Evolutionary conservation across 1,140 invertebrate genomes (phyloP), one percentile per base, ranked within the genome.

Genomic region (Tetranychus cinnabarinus): DNA sequence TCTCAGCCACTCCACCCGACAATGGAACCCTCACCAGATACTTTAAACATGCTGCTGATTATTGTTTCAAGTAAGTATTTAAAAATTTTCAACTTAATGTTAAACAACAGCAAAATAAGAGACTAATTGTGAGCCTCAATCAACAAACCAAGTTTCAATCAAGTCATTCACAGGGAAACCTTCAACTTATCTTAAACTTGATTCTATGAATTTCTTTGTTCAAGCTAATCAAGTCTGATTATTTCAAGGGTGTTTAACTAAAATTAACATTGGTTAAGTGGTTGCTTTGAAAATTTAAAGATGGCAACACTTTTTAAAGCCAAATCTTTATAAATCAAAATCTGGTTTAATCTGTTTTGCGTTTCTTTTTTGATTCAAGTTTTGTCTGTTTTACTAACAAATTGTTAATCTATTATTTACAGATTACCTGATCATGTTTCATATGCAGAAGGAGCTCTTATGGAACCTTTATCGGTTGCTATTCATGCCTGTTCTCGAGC

Each of bases 381-480:
- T 12, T 33, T 57, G 10, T 57, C 34, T 33, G 5, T 1, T 12
- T 35, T 31, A 57, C 23, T 57, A 35, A 57, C 37, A 36, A 36
- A 7, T 13, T 56, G 7, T 2, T 37, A 46, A 62, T 10, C 31
- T 62, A 15, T 23, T n/a, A 7, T 35, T 46, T 23, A 52, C 46
- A 61, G 55, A 46, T 72, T 97, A 36, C 90, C 91, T 0, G 83
- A 89, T 67, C 77, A 92, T 73, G 82, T 97, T 7, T 78, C 78
- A 23, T 78, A 89, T 70, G 90, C 93, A 71, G 91, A 97, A 74
- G 92, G 88, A 31, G 91, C 91, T 1, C 69, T 97, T 2, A 71
- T 95, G 57, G 91, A 97, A 70, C 91, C 92, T 0, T 71, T 97
- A 7, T 83, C 88, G 0, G 90, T 96, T 31, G 91, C 82, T 6